Evolutionary conservation across 2,888 invertebrate species (phyloP).

Genomic region (Xiphydria camelus): DNA sequence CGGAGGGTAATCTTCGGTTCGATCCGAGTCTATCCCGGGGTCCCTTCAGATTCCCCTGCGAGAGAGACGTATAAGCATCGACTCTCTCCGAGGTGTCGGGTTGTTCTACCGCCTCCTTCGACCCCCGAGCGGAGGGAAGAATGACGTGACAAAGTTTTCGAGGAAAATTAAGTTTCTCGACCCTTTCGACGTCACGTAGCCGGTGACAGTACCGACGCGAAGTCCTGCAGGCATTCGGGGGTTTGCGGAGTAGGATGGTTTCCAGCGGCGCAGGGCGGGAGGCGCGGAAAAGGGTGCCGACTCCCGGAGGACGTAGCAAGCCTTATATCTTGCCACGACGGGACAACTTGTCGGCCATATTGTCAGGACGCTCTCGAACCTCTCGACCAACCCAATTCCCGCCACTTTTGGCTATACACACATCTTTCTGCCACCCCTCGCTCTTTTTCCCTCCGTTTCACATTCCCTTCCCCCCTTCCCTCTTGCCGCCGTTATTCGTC

Average conservation of each 20-base stretch:
- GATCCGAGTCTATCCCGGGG: too few relatives aligned
- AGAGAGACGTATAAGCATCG: too few relatives aligned
- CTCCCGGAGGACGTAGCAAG: slow-evolving; percentile 24
- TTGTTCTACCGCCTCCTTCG: too few relatives aligned
- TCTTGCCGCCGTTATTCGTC: too few relatives aligned
- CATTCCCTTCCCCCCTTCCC: background rate
- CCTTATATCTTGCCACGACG: slow-evolving; percentile 38
- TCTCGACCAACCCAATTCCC: too few relatives aligned
- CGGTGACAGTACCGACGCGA: background rate
- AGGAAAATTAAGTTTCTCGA: background rate
- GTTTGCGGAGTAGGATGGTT: background rate
- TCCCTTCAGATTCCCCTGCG: too few relatives aligned
- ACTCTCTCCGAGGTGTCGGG: too few relatives aligned
- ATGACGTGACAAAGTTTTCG: background rate
- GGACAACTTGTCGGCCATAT: slow-evolving; percentile 33
- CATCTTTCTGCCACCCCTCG: slow-evolving; percentile 18
- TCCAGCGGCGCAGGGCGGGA: background rate
- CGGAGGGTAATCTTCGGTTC: too few relatives aligned
- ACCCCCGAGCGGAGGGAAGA: background rate
- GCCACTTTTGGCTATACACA: too few relatives aligned
- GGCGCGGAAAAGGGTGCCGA: slow-evolving; percentile 23
- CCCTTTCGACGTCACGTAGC: too few relatives aligned
- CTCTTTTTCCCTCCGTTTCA: background rate
- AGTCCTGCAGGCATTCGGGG: background rate
- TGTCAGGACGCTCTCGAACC: too few relatives aligned